Conservation (phyloP, 2,113 vertebrate genomes). For the Piaya cayana region DNA sequence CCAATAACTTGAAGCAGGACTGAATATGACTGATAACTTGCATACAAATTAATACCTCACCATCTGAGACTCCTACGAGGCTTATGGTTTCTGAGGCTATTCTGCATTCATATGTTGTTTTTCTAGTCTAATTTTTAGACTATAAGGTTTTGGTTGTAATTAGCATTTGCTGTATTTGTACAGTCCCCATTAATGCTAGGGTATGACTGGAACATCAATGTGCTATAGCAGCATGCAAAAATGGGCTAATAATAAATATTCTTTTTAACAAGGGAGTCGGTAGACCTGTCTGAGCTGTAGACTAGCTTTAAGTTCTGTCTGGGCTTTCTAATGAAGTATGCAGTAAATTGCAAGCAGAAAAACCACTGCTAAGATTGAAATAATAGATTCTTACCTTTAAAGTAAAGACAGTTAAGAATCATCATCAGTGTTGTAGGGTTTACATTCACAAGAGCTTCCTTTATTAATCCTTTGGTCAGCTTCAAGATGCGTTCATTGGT, state of each 20-base stretch:
- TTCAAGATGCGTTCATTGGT: conserved; percentile 88
- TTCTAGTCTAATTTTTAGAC: not conserved
- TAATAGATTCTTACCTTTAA: conserved; percentile 87
- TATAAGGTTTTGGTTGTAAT: not conserved
- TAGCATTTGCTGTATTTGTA: not conserved
- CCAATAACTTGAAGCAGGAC: not conserved
- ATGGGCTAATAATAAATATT: not conserved
- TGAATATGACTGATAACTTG: not conserved
- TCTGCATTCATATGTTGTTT: not conserved
- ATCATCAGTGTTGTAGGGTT: conserved; percentile 88
- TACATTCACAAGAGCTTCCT: conserved; percentile 85
- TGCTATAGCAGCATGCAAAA: not conserved
- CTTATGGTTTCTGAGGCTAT: not conserved
- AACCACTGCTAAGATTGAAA: not conserved
- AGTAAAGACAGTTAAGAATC: conserved; percentile 96
- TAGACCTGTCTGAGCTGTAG: not conserved
- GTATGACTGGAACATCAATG: not conserved
- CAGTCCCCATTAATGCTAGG: not conserved
- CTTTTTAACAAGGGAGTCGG: not conserved
- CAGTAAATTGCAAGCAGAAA: not conserved
- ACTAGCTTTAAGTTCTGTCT: not conserved
- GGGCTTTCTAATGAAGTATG: not conserved
- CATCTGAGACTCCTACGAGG: not conserved
- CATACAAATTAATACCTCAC: not conserved
- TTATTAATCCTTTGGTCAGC: conserved; percentile 93